Percentiles rank a stretch among this genome's conserved stretches.
Evolutionary conservation across 2,888 invertebrate species (phyloP).

Genomic region (Scotopteryx bipunctaria): DNA sequence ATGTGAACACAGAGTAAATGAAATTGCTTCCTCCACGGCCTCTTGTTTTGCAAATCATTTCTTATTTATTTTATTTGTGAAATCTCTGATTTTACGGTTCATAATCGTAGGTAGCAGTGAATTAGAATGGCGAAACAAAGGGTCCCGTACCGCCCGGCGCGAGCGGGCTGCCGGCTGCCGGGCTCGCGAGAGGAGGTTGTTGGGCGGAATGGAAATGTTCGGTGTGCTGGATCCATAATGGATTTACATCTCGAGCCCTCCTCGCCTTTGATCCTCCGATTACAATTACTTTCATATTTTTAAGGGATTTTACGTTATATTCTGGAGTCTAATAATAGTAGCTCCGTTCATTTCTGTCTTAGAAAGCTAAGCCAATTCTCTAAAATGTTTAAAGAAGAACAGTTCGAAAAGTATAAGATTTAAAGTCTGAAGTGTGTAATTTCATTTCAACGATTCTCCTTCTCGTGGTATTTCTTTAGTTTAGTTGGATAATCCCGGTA

Average conservation of each 20-base stretch:
- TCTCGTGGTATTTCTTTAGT: neutral
- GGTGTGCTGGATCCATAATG: constrained; percentile 8
- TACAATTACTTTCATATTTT: constrained; percentile 1
- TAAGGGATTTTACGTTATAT: constrained; percentile 3
- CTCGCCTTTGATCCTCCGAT: constrained; percentile 13
- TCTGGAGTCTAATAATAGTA: no score
- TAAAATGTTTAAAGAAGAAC: no score
- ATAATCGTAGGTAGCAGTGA: neutral
- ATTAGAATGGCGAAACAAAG: neutral
- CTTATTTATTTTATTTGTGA: neutral
- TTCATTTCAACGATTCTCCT: neutral
- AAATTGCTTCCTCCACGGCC: neutral
- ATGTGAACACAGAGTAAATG: no score
- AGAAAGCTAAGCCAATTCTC: no score
- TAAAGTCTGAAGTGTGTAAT: neutral
- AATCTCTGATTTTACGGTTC: neutral
- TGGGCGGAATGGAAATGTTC: neutral
- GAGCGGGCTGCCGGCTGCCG: neutral
- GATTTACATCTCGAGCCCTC: constrained; percentile 10
- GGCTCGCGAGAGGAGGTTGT: no score
- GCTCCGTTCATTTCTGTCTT: no score
- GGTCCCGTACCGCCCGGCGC: neutral
- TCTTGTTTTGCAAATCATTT: neutral
- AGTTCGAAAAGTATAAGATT: neutral
- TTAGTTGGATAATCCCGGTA: constrained; percentile 1